Evolutionary conservation across 1,140 invertebrate species (phyloP), one percentile per base, ranked within the genome.

Genomic region (Panonychus citri): DNA sequence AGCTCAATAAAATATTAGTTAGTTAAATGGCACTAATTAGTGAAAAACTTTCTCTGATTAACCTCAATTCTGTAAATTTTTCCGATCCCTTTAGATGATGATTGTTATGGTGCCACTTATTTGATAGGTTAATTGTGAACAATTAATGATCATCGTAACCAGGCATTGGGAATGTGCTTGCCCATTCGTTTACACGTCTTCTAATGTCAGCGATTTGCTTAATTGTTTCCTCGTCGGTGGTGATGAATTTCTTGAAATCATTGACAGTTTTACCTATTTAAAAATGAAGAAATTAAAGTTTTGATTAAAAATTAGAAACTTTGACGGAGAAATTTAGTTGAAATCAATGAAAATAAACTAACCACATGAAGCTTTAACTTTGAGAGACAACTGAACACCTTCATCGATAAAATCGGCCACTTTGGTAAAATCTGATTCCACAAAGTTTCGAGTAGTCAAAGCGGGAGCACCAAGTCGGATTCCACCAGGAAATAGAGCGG

Each of bases 401-500:
- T 73, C 70, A 71, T 96, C 77, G 61, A 98, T 91, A 62, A 83
- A 95, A 37, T 81, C 74, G 0, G 82, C 87, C 24, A 97, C 88
- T 68, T 74, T 69, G 54, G 81, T 78, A 49, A 98, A 85, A 62
- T 97, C 85, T 21, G 75, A 65, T 70, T 91, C 88, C 62, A 79
- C 77, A 0, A 98, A 71, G 24, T 86, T 86, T 62, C 94, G 73
- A 5, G 93, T 96, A 7, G 93, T 97, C 3, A 98, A 70, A 0
- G 93, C 91, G 3, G 94, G 89, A 1, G 91, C 88, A 52, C 89
- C 88, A n/a, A 93, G 70, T 58, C 88, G 74, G 56, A 94, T 81
- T 27, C 89, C 93, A 63, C 85, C 86, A 0, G 91, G 89, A 75
- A 89, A 89, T 53, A 96, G 68, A 1, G 91, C 89, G 66, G 85